Conservation (phyloP, 2,888 invertebrate genomes). For the Philopedon plagiatum region DNA sequence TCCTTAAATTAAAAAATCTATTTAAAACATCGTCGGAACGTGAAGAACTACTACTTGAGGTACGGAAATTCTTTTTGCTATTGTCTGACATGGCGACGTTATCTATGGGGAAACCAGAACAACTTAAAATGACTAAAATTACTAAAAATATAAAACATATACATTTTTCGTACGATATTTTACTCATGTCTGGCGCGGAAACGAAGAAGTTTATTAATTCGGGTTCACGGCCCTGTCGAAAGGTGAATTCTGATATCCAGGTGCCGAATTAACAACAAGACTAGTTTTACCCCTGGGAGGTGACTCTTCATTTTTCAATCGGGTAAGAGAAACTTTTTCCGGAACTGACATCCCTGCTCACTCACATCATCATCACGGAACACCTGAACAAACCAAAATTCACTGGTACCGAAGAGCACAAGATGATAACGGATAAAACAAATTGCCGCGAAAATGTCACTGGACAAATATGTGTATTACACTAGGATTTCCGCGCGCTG, state of each 20-base stretch:
- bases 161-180: slow-evolving; percentile 68
- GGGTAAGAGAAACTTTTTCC: slow-evolving; percentile 54
- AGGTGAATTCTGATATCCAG: slow-evolving; percentile 62
- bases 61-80: slow-evolving; percentile 26
- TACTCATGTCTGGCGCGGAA: slow-evolving; percentile 66
- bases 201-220: slow-evolving; percentile 41
- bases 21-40: slow-evolving; percentile 52
- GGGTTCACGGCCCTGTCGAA: slow-evolving; percentile 61
- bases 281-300: slow-evolving; percentile 59
- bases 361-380: slow-evolving; percentile 49
- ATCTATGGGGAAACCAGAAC: slow-evolving; percentile 69
- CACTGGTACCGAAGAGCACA: slow-evolving; percentile 1
- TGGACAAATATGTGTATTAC: slow-evolving; percentile 19
- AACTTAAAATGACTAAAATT: slow-evolving; percentile 66
- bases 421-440: background rate
- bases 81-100: slow-evolving; percentile 62
- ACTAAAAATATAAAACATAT: slow-evolving; percentile 69
- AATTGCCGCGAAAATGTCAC: slow-evolving; percentile 26
- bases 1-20: slow-evolving; percentile 52
- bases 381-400: slow-evolving; percentile 23
- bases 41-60: slow-evolving; percentile 32
- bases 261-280: slow-evolving; percentile 59
- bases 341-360: slow-evolving; percentile 53
- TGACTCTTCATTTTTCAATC: slow-evolving; percentile 64
- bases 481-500: slow-evolving; percentile 25